Conservation (phyloP, 1,140 invertebrate genomes). For the Aphaenogaster ashmeadi region DNA sequence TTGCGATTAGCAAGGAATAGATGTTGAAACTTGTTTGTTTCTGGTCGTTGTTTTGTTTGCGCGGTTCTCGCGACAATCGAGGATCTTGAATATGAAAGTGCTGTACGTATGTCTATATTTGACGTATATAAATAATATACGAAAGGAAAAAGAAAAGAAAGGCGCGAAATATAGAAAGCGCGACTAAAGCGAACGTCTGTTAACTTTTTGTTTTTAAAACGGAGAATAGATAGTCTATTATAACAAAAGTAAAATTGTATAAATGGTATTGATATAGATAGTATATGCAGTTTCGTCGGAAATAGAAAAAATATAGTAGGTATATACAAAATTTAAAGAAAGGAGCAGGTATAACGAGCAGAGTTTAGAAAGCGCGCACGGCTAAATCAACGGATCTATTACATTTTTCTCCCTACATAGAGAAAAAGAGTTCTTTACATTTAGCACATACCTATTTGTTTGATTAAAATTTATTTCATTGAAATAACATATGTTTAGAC, state of each 20-base stretch:
- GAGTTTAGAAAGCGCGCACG: background rate
- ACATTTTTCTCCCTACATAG: background rate
- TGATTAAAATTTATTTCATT: too few species aligned
- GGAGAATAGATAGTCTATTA: background rate
- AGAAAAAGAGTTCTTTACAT: too few species aligned
- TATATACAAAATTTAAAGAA: background rate
- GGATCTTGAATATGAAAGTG: background rate
- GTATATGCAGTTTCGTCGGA: background rate
- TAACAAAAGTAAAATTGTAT: background rate
- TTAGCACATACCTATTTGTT: too few species aligned
- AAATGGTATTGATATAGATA: background rate
- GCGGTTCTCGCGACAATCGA: too few species aligned
- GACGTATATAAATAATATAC: background rate
- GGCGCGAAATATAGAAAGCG: background rate
- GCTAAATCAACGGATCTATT: background rate
- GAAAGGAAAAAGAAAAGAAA: background rate
- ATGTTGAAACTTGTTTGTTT: background rate
- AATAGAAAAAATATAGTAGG: background rate
- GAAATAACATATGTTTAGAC: too few species aligned
- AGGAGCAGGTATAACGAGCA: background rate
- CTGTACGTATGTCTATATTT: background rate
- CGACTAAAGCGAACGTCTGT: background rate
- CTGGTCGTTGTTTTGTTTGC: background rate
- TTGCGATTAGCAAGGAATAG: too few species aligned
- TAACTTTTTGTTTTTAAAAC: background rate